These are phyloP conservation scores for Equus quagga DNA, from an alignment of 2,113 vertebrate genomes.

Conservation along the genomic window DNA sequence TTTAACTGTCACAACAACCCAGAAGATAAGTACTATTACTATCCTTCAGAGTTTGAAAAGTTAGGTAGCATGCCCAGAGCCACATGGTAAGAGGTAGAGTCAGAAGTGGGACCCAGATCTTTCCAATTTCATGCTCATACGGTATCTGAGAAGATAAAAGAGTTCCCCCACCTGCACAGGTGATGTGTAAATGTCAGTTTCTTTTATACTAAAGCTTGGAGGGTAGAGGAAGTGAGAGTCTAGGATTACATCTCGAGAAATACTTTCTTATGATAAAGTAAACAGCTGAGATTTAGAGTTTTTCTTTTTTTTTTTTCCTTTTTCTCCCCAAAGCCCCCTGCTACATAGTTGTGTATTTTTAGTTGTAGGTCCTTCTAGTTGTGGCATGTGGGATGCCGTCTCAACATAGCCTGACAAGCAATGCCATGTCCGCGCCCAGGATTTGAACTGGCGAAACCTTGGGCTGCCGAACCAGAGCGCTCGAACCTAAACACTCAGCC, in stretches of 20 bases:
- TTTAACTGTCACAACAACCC: conserved; percentile 21
- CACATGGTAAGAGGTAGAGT: neutral
- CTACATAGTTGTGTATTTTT: no score
- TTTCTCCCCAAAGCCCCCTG: no score
- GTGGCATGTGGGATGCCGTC: no score
- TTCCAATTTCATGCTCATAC: neutral
- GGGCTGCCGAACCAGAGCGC: no score
- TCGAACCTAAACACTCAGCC: no score
- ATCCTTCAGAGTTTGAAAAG: neutral
- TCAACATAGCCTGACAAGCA: no score
- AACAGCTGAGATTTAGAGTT: neutral
- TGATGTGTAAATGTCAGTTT: conserved; percentile 32
- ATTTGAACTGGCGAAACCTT: no score
- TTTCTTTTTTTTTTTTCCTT: no score
- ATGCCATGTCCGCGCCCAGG: no score
- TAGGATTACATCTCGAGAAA: conserved; percentile 3
- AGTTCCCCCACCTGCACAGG: neutral
- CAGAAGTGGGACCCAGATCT: neutral
- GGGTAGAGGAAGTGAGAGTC: neutral
- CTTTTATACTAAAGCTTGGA: conserved; percentile 8
- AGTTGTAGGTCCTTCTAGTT: no score
- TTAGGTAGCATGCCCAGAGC: neutral
- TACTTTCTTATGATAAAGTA: neutral
- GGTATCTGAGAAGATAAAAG: conserved; percentile 25
- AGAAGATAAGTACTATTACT: neutral